Percentiles rank a stretch among this genome's conserved stretches.
phyloP scores from a whole-genome alignment of 2,797 vertebrate genomes.

The Sebastes melanostomus region DNA sequence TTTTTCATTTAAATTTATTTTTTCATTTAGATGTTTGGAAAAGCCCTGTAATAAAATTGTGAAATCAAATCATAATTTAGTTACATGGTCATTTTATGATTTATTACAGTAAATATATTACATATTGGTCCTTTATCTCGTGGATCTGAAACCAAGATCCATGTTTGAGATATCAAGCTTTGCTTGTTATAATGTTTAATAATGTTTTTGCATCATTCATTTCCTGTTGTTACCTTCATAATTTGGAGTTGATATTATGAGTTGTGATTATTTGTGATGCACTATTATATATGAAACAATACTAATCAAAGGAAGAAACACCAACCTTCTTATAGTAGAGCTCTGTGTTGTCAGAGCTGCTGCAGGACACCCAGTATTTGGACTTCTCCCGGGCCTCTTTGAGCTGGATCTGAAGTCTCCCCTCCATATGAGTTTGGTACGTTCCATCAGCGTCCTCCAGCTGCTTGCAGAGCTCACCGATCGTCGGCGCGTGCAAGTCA shows the following conservation, averaged over 20 bases:
- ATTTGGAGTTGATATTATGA: not conserved
- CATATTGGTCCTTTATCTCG: not conserved
- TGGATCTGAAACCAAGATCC: not conserved
- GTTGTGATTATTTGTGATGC: not conserved
- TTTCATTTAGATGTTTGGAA: no score
- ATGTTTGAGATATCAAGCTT: not conserved
- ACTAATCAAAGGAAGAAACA: not conserved
- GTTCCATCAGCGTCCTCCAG: constrained; percentile 89
- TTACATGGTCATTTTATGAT: no score
- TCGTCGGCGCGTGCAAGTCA: constrained; percentile 88
- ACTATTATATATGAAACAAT: not conserved
- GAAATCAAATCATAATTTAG: no score
- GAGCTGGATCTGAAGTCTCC: constrained; percentile 87
- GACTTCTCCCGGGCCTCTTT: constrained; percentile 95
- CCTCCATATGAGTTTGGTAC: constrained; percentile 87
- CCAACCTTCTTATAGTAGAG: constrained; percentile 94
- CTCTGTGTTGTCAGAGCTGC: constrained; percentile 90
- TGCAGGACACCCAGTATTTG: constrained; percentile 92
- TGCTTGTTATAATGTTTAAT: not conserved
- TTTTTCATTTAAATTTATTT: no score
- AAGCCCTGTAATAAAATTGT: no score
- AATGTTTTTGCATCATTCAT: not conserved
- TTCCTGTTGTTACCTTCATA: not conserved
- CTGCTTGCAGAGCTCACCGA: constrained; percentile 90
- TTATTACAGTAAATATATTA: no score